Evolutionary conservation across 2,888 invertebrate species (phyloP), one percentile per base, ranked within the genome.

Genomic region (Acanthosepion esculentum): DNA sequence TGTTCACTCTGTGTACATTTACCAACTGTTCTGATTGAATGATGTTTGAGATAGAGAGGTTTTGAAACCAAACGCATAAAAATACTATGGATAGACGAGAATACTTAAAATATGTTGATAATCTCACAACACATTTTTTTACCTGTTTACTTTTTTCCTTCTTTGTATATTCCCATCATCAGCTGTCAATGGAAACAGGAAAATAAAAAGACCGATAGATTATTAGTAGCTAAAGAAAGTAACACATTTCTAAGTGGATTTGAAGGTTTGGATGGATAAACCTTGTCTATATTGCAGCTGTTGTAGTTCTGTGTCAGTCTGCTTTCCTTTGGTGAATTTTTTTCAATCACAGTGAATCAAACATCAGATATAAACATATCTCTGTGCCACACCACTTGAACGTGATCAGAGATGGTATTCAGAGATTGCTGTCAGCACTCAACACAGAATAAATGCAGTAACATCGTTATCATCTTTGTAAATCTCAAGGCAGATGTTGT

Each of bases 211-310:
- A 78, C 10, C 29, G 78, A n/a, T 29, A 78, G 78, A 78, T n/a
- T n/a, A 78, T 78, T 78, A 29, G 78, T 78, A n/a, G 78, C 78
- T 10, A 78, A 78, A 78, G 78, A 78, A 78, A 78, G 29, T n/a
- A 78, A 78, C 78, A 78, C 78, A n/a, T 78, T 12, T 78, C 78
- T n/a, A n/a, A 78, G 78, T 78, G 78, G 78, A 78, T 78, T 78
- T n/a, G n/a, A 8, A n/a, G 78, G 78, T 78, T 78, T n/a, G 78
- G 78, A 78, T 78, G 78, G 78, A 78, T 78, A 78, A 78, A 78
- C 78, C 78, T n/a, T n/a, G 78, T 78, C n/a, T 78, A 78, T 78
- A 78, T n/a, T 78, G 78, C 78, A 78, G 78, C 78, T 78, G 78
- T 78, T 78, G 78, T n/a, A 29, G 78, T 78, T 78, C 29, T n/a